Conservation (phyloP, 2,888 invertebrate genomes). For the Tipula vernalis region DNA sequence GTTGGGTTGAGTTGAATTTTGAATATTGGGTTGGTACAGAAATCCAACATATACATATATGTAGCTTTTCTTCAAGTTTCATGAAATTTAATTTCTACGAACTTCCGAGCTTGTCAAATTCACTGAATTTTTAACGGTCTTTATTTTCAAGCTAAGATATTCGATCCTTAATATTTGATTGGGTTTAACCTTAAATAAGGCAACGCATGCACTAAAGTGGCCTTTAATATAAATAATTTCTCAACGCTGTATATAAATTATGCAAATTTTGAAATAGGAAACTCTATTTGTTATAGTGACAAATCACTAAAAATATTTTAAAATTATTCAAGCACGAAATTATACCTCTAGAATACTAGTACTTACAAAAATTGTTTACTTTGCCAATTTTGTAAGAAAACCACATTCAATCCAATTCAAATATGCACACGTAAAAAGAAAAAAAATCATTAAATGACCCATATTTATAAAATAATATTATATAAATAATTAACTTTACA, state of each 20-base stretch:
- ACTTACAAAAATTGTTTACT: neutral
- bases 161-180: no score
- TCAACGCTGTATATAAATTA: neutral
- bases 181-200: no score
- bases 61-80: no score
- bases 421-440: neutral
- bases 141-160: no score
- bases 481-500: neutral
- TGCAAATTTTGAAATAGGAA: neutral
- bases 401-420: neutral
- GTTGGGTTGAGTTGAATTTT: no score
- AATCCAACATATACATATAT: no score
- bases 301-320: neutral
- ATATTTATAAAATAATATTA: neutral
- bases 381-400: neutral
- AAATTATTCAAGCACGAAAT: neutral
- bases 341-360: neutral
- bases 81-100: no score
- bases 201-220: no score
- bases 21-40: no score
- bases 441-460: neutral
- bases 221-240: no score
- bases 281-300: neutral
- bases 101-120: no score
- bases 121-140: no score